Evolutionary conservation across 2,888 invertebrate genomes (phyloP), one percentile per base, ranked within the genome.

Genomic region (Chrysopilus asiliformis): DNA sequence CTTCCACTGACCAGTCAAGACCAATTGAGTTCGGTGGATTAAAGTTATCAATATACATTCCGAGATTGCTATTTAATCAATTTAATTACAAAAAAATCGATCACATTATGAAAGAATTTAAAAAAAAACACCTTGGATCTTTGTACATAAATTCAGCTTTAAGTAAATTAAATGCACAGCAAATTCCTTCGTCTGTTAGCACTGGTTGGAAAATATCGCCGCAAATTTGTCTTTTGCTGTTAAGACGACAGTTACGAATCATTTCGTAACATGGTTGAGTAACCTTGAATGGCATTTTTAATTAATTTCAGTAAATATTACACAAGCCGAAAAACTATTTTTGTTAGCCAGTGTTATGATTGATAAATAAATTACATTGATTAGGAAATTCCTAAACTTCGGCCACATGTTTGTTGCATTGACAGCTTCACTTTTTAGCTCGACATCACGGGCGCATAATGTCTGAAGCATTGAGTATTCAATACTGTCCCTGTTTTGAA

Each of bases 131-230:
- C 70, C 66, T 79, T 73, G 77, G 75, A 51, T 82, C 76, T 32
- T 76, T 65, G 46, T 81, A 77, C 55, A 84, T 68, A 44, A 70
- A 74, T 37, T 75, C 69, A 2, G 73, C 67, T 43, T 82, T 78
- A 3, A 86, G 70, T 12, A 76, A 73, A 55, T 87, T 87, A 54
- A 87, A 87, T 2, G 81, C 79, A 56, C 86, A 87, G 54, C 87
- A 87, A 4, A 85, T 67, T 0, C 87, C 87, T 54, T 85, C 85
- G 49, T 87, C 86, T 0, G 86, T 86, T 40, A 85, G 64, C 32
- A 79, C 74, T 0, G 81, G 76, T 55, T 78, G 79, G 56, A 86
- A 85, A 39, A 81, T 60, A 33, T 74, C 68, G 6, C 72, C 67
- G 51, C 86, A 86, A 34, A 68, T 67, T 49, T 71, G 66, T 1